Base-by-base conservation (phyloP, 64 coral and sea anemone genomes). In the Exaiptasia diaphana region DNA sequence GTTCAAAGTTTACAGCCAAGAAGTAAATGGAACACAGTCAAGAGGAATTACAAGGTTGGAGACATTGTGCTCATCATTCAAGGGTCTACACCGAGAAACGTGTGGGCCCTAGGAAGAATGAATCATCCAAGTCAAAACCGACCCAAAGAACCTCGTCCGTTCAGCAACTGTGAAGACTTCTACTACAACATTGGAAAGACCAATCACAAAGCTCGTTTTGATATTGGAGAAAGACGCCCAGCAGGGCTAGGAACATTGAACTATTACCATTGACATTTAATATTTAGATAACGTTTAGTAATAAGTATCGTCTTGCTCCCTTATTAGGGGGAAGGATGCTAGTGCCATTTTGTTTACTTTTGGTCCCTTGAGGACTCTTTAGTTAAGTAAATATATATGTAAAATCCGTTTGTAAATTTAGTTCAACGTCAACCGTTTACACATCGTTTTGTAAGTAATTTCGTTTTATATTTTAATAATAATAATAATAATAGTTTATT, bases 21-120 rank as follows among this genome's bases (percentile, higher is more conserved):
- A 42, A 14, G 48, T 0, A 73, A 73, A 45, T 46, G 69, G 69
- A 73, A 41, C 0, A 25, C 7, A 24, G 3, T 2, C 7, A 18
- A 44, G 4, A 36, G 35, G 0, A 25, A 73, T 27, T 7, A 24
- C 41, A 73, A 25, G 28, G 4, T 21, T 23, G 69, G 69, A 18
- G 69, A 73, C 38, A 0, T 73, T 25, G 74, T 77, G 11, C 32
- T 77, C 13, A 20, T 77, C 53, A n/a, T n/a, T n/a, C n/a, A n/a
- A n/a, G n/a, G n/a, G n/a, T n/a, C n/a, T n/a, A n/a, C n/a, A n/a
- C n/a, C n/a, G n/a, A n/a, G n/a, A n/a, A n/a, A n/a, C n/a, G n/a
- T n/a, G n/a, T n/a, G n/a, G n/a, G n/a, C n/a, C n/a, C n/a, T n/a
- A n/a, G n/a, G n/a, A n/a, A n/a, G n/a, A n/a, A n/a, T n/a, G 35